Percentiles rank a stretch among this genome's conserved stretches.
These are phyloP conservation scores for Agonopterix alstromeriana DNA, from an alignment of 2,888 invertebrate species.

Conservation along the genomic window DNA sequence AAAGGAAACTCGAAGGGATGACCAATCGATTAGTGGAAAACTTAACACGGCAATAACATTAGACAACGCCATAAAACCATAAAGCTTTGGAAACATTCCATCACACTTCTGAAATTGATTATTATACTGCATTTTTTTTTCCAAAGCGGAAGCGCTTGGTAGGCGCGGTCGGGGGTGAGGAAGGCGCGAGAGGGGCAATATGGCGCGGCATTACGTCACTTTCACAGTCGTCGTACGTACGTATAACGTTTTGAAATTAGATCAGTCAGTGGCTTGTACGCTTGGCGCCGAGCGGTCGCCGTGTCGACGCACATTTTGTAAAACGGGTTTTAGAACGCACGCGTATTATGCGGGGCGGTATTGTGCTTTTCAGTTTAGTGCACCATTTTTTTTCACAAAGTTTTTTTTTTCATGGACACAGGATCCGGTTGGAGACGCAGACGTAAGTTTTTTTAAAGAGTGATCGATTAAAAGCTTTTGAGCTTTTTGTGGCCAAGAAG, in stretches of 20 bases:
- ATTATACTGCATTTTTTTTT: constrained; percentile 50
- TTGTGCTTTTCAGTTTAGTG: constrained; percentile 39
- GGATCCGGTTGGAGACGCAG: constrained; percentile 32
- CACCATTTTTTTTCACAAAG: constrained; percentile 17
- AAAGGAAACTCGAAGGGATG: background rate
- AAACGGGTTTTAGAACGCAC: constrained; percentile 31
- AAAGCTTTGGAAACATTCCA: constrained; percentile 36
- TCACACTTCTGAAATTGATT: constrained; percentile 62
- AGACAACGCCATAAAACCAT: constrained; percentile 23
- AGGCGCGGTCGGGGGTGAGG: background rate
- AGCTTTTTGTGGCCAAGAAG: constrained; percentile 34
- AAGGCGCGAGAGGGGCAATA: constrained; percentile 53
- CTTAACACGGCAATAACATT: constrained; percentile 23
- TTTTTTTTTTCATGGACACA: constrained; percentile 24
- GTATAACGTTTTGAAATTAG: constrained; percentile 41
- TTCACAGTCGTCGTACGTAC: constrained; percentile 48
- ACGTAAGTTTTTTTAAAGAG: constrained; percentile 44
- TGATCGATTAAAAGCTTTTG: constrained; percentile 41
- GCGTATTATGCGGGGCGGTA: constrained; percentile 23
- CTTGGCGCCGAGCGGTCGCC: constrained; percentile 33
- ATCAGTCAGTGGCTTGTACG: constrained; percentile 61
- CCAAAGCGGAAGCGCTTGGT: constrained; percentile 36
- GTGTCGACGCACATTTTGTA: constrained; percentile 16
- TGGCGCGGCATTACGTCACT: constrained; percentile 70
- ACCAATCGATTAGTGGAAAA: constrained; percentile 10